Base-by-base conservation (phyloP, 2,113 vertebrate genomes). In the Crotalus helleri region DNA sequence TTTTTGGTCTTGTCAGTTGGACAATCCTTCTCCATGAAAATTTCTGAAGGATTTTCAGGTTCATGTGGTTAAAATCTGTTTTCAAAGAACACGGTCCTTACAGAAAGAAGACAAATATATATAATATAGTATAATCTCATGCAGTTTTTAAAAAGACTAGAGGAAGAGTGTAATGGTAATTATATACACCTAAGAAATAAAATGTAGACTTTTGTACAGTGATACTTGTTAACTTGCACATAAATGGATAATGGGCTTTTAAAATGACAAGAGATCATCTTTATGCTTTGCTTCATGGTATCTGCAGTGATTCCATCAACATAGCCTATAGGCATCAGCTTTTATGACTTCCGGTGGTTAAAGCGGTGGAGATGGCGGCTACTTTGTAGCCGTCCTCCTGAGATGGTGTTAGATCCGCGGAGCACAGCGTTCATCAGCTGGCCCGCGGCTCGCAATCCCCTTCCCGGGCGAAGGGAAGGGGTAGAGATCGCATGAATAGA, bases 111-210 rank as follows among this genome's bases (percentile, higher is more conserved):
- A 93, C 12, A 95, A 94, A 11, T 39, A 90, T 86, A 90, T 51
- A 69, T 11, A 39, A 44, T 58, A 86, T n/a, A 54, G 51, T 33
- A 11, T 91, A 85, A 92, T 95, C 4, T 26, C 3, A 3, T 21
- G 33, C 23, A 7, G 0, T 5, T 24, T 81, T 91, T 3, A 64
- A 64, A 94, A 93, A 94, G 44, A 44, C 23, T 58, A 0, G 0
- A 44, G 49, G n/a, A 51, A 91, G 69, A n/a, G 19, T 39, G 69
- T 90, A 91, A 95, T 94, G 92, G 94, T 96, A 95, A 94, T 93
- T 54, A 49, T 44, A 64, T 10, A 85, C 91, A 11, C 3, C 85
- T 92, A 91, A 93, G 93, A 94, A 90, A 93, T 64, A 69, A 92
- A 94, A 90, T 85, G 90, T 33, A 90, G 69, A n/a, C 87, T 95